These are phyloP conservation scores for Tanaodytes sp. DNA, from an alignment of 2,888 invertebrate species.

Conservation along the genomic window DNA sequence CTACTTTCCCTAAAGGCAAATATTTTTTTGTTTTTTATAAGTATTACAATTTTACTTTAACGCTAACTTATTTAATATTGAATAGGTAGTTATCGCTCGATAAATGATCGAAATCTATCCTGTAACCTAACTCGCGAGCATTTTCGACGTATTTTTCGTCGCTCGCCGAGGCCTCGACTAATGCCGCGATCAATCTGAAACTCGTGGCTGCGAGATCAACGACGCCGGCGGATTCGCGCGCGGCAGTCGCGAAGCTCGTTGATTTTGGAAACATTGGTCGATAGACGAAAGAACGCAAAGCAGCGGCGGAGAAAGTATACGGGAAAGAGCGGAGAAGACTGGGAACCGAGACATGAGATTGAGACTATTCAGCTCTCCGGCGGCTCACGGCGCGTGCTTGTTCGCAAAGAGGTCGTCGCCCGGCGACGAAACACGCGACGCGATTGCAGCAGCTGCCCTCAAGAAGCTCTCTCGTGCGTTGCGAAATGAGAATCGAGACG, in stretches of 20 bases:
- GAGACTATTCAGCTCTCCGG: constrained; percentile 52
- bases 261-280: constrained; percentile 48
- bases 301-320: constrained; percentile 44
- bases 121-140: constrained; percentile 42
- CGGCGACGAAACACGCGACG: constrained; percentile 54
- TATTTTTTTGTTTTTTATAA: too few relatives aligned
- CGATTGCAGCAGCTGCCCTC: constrained; percentile 53
- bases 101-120: constrained; percentile 52
- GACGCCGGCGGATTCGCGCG: constrained; percentile 32
- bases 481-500: constrained; percentile 50
- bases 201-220: too few relatives aligned
- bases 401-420: constrained; percentile 54
- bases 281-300: constrained; percentile 42
- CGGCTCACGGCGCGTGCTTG: constrained; percentile 54
- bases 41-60: too few relatives aligned
- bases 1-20: too few relatives aligned
- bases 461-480: constrained; percentile 47
- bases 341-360: constrained; percentile 44
- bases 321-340: constrained; percentile 45
- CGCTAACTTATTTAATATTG: too few relatives aligned
- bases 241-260: constrained; percentile 37
- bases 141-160: constrained; percentile 47
- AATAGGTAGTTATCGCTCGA: too few relatives aligned
- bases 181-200: constrained; percentile 49
- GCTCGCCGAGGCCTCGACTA: constrained; percentile 43